Evolutionary conservation across 2,113 vertebrate species (phyloP).

Genomic region (Galbula dea): DNA sequence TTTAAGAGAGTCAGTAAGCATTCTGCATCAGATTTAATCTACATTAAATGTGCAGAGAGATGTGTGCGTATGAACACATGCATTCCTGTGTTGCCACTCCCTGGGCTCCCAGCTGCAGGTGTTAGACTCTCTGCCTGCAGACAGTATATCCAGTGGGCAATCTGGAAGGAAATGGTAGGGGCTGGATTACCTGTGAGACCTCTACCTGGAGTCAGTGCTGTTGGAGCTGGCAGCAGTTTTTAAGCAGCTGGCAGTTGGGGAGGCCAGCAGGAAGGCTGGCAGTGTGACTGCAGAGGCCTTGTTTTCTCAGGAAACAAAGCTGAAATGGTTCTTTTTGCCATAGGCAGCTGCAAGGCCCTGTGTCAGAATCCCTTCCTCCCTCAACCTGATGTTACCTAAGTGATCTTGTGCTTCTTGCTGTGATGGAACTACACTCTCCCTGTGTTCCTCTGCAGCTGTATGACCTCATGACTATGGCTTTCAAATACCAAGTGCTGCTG

Average conservation of each 20-base stretch:
- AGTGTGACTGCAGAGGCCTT: neutral
- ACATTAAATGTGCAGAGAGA: neutral
- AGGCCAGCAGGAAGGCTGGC: neutral
- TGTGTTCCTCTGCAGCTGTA: conserved; percentile 80
- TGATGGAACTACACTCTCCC: neutral
- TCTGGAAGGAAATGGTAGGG: neutral
- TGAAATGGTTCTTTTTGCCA: neutral
- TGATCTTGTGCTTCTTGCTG: fast-evolving
- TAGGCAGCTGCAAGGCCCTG: neutral
- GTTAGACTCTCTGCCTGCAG: neutral
- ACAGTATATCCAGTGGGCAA: neutral
- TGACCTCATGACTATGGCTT: conserved; percentile 99
- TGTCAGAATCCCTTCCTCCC: neutral
- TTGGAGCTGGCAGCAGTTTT: neutral
- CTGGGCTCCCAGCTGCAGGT: neutral
- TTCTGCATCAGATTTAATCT: neutral
- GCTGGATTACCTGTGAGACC: neutral
- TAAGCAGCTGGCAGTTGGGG: neutral
- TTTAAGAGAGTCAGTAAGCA: neutral
- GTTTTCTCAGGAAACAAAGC: neutral
- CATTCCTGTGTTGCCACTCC: neutral
- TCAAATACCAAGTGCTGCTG: conserved; percentile 96
- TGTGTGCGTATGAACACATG: neutral
- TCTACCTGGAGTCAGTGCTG: neutral
- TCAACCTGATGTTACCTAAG: fast-evolving